These are phyloP conservation scores for Peromyscus polionotus DNA, from an alignment of 2,113 vertebrate genomes.

Conservation along the genomic window DNA sequence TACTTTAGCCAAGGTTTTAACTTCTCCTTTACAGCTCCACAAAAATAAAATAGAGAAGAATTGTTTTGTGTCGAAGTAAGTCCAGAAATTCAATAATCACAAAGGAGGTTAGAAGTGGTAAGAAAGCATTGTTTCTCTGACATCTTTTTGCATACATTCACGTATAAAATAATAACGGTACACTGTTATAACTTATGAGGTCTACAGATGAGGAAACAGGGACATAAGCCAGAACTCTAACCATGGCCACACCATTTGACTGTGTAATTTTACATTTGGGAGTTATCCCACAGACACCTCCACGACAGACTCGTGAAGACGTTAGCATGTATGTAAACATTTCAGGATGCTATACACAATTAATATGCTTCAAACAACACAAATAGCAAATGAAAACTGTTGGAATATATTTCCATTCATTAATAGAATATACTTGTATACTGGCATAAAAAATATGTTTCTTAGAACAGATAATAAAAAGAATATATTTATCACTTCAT, in stretches of 20 bases:
- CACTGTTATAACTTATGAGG: not conserved
- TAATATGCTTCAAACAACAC: not conserved
- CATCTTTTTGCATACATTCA: not conserved
- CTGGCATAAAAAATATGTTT: not conserved
- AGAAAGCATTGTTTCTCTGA: not conserved
- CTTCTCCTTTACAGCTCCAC: not conserved
- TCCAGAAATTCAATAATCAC: not conserved
- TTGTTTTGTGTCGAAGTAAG: not conserved
- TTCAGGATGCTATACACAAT: not conserved
- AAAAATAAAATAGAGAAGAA: slow-evolving; percentile 22
- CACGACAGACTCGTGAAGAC: not conserved
- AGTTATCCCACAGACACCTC: not conserved
- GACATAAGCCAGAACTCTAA: not conserved
- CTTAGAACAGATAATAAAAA: not conserved
- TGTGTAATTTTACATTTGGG: not conserved
- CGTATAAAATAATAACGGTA: not conserved
- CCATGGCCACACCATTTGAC: not conserved
- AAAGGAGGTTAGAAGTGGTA: not conserved
- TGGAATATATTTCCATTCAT: not conserved
- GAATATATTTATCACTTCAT: not conserved
- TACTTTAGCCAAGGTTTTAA: not conserved
- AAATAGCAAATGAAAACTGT: not conserved
- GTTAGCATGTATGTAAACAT: not conserved
- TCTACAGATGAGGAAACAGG: not conserved
- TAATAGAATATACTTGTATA: not conserved